Conservation (phyloP, 2,113 vertebrate species). For the Phalacrocorax pelagicus region DNA sequence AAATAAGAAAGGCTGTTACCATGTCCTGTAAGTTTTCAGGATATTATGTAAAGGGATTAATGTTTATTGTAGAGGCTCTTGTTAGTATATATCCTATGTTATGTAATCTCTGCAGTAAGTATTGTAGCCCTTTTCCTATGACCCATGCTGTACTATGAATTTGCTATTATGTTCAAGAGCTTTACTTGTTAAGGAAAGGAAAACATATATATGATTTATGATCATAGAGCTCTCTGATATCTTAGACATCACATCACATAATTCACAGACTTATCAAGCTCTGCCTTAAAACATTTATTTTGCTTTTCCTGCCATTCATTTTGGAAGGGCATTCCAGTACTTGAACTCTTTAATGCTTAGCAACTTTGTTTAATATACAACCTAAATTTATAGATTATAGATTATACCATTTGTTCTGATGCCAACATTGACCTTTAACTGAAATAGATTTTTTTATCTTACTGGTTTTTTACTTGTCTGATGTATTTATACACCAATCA, state of each 20-base stretch:
- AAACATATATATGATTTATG: background rate
- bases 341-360: background rate
- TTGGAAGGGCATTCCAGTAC: background rate
- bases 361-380: background rate
- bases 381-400: background rate
- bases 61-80: background rate
- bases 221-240: background rate
- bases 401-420: background rate
- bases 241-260: background rate
- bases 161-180: background rate
- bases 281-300: background rate
- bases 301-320: background rate
- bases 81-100: background rate
- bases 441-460: background rate
- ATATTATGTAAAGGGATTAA: background rate
- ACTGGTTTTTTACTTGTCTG: background rate
- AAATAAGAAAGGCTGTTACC: background rate
- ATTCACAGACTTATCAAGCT: background rate
- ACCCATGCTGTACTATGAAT: background rate
- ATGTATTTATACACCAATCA: background rate
- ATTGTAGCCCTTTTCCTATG: background rate
- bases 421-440: background rate
- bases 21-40: background rate
- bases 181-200: background rate
- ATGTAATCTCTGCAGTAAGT: background rate